Evolutionary conservation across 2,797 vertebrate species (phyloP), one percentile per base, ranked within the genome.

Genomic region (Eutrigla gurnardus): DNA sequence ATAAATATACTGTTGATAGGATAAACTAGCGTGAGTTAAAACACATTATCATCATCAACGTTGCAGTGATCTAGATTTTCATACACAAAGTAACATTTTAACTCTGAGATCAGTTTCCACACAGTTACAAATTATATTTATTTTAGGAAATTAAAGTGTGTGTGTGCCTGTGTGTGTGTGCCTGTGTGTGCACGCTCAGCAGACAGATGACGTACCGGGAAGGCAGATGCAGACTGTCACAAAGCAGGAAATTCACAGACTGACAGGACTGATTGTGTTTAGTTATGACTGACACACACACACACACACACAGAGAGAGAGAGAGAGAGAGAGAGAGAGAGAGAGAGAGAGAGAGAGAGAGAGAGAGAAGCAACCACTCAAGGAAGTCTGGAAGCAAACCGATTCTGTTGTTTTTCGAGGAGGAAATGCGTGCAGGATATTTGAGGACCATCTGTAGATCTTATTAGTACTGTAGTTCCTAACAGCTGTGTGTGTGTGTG

Each of bases 161-260:
- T 33, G 50, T 35, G 39, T 46, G 33, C 54, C 45, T 37, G 52
- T 32, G 65, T 63, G 67, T 58, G 36, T 55, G 67, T 33, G 47
- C 62, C 63, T 50, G 33, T 64, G 52, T 45, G 65, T 70, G 58
- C 55, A 52, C 33, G 52, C 66, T 75, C 47, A 18, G 39, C 64
- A 91, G 89, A 93, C 90, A 82, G 89, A 93, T 93, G 90, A 89
- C 70, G 17, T 58, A 78, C 50, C 74, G 77, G 70, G 61, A 81
- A 75, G 86, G 88, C 94, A 94, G 92, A 92, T 94, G 93, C 85
- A 90, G 79, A 85, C 82, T 93, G 94, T 94, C 93, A 93, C 62
- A 70, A 72, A 87, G 79, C 94, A 94, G 94, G 94, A 94, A 94
- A 92, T 86, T 70, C 82, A 77, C 80, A 82, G 84, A 76, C 85